Base-by-base conservation (phyloP, 1,140 invertebrate species). In the Thaumetopoea pityocampa region DNA sequence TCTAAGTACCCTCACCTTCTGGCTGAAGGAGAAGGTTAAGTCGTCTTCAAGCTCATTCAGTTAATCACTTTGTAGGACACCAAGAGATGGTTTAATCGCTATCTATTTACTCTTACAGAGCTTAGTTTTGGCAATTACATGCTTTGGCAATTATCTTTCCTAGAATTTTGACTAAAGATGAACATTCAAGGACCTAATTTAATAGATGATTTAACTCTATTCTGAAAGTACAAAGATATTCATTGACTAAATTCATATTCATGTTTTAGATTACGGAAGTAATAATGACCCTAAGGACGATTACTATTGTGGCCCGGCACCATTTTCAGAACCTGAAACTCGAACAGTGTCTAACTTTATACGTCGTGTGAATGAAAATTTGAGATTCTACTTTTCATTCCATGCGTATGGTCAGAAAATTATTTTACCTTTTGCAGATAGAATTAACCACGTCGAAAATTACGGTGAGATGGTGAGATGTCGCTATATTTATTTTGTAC, bases 301-400 rank as follows among this genome's bases (percentile, higher is more conserved):
- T 1, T 90, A 87, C 23, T 96, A 90, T 60, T 90, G 89, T 29
- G 94, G 94, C 0, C 64, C 86, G 0, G 48, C 72, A 27, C 65
- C 91, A 0, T 94, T 94, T 51, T 94, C 93, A 0, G 94, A 96
- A 71, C 83, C 87, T 0, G 94, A 96, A 78, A 89, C 91, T 1
- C 60, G 61, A 11, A 85, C 88, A 0, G 65, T 94, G 1, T 69
- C 86, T 4, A 64, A 89, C 7, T 89, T 88, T 19, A 48, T 79
- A 6, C 16, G 16, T 1, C 11, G 33, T 0, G 56, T 64, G 15
- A 43, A 29, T n/a, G 36, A 51, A 0, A 49, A 49, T 5, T 56
- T 92, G 1, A 69, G 73, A 7, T 82, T 82, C 28, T 90, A 89
- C 42, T 73, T 90, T 41, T 72, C 87, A 1, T 69, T 90, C 8